Base-by-base conservation (phyloP, 23 tunicate genomes). In the Halocynthia aurantium region DNA sequence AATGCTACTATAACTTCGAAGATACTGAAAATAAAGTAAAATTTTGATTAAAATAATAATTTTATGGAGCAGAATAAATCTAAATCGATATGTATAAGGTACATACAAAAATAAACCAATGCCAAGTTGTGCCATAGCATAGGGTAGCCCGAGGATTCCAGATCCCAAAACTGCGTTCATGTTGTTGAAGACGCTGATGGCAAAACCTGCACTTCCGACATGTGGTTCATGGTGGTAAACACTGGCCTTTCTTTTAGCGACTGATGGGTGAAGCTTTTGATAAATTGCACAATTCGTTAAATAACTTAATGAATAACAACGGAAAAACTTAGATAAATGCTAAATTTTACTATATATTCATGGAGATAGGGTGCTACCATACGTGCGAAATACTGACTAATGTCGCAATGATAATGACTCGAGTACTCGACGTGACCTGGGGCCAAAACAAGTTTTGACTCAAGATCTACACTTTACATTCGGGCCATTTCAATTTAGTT, bases 161-260 rank as follows among this genome's bases (percentile, higher is more conserved):
- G 99, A 96, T 53, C 99, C 99, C 21, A 96, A 77, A 72, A 96
- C 83, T 7, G 99, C 99, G 78, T 96, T 96, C 99, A 96, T 96
- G 6, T 89, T 81, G 73, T 96, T 96, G 83, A 96, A 96, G 40
- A 96, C 99, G 50, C 93, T 85, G 81, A 96, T 82, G 54, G 93
- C 81, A 75, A 96, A 96, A 6, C 87, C 83, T 6, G 96, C 96
- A 12, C 82, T 77, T 56, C 86, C 96, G 44, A 50, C 68, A 57
- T 66, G 69, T 6, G 90, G 84, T 69, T 92, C 98, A 21, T 90
- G 90, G 61, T 90, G 97, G 63, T 90, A 90, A 40, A 90, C 97
- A 57, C 89, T 84, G 54, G 77, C 31, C 72, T 90, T 90, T 53
- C 97, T 84, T 69, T 84, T 21, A 7, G 55, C 12, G 7, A 74